Evolutionary conservation across 2,113 vertebrate genomes (phyloP).

Genomic region (Ophthalmolycus amberensis): DNA sequence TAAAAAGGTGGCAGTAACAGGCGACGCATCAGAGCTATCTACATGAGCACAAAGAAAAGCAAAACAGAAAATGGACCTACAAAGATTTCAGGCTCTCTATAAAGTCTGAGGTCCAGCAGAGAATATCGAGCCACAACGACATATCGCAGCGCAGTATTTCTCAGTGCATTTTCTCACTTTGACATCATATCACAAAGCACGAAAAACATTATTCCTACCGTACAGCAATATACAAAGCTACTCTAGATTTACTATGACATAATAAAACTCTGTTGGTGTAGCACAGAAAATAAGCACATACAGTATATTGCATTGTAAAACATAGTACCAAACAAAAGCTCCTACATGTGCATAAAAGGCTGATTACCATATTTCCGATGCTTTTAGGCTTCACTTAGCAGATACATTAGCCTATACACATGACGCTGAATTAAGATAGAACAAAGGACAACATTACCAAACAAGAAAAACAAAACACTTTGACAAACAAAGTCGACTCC

Average conservation of each 20-base stretch:
- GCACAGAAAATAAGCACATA: constrained; percentile 66
- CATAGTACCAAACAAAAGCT: constrained; percentile 61
- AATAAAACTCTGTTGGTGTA: constrained; percentile 47
- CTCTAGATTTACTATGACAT: constrained; percentile 57
- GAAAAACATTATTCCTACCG: constrained; percentile 64
- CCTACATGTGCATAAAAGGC: constrained; percentile 68
- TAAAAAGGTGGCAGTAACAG: constrained; percentile 66
- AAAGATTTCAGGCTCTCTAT: constrained; percentile 48
- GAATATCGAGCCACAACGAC: constrained; percentile 62
- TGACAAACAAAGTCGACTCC: constrained; percentile 48
- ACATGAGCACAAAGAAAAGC: constrained; percentile 46
- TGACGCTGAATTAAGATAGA: constrained; percentile 46
- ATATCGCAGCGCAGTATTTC: constrained; percentile 65
- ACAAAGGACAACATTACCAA: constrained; percentile 57
- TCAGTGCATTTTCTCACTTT: constrained; percentile 76
- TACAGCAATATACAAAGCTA: constrained; percentile 72
- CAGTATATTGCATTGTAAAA: constrained; percentile 61
- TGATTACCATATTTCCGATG: constrained; percentile 56
- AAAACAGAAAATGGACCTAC: constrained; percentile 33
- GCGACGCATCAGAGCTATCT: constrained; percentile 49
- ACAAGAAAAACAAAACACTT: constrained; percentile 44
- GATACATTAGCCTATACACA: constrained; percentile 43
- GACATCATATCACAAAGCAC: constrained; percentile 77
- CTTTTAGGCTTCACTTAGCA: constrained; percentile 60
- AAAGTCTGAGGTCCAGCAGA: constrained; percentile 55